Conservation (phyloP, 2,113 vertebrate genomes). For the Perognathus longimembris region DNA sequence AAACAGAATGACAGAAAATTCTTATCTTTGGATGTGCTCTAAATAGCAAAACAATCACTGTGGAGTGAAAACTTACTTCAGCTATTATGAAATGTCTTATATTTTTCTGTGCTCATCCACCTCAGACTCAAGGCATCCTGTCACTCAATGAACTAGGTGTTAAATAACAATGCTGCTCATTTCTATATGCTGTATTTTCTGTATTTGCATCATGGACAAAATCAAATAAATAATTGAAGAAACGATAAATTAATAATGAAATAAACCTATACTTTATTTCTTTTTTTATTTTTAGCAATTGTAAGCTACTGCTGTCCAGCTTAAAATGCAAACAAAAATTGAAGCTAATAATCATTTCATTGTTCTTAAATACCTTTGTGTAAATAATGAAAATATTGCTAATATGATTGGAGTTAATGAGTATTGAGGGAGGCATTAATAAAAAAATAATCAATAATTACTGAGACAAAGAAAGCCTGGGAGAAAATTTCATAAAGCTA, state of each 20-base stretch:
- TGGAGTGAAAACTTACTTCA: constrained; percentile 27
- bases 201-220: neutral
- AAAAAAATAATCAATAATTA: neutral
- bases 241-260: neutral
- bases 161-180: constrained; percentile 16
- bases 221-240: neutral
- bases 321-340: neutral
- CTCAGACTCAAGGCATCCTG: neutral
- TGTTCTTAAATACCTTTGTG: neutral
- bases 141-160: neutral
- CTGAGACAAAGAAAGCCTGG: neutral
- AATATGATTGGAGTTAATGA: neutral
- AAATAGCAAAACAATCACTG: constrained; percentile 62
- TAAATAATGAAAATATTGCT: neutral
- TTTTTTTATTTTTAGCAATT: neutral
- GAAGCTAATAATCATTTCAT: neutral
- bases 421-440: neutral
- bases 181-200: constrained; percentile 39
- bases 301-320: neutral
- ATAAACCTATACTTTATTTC: neutral
- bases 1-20: constrained; percentile 52
- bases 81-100: constrained; percentile 23
- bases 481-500: neutral
- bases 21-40: constrained; percentile 28
- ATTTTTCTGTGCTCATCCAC: constrained; percentile 25